These are phyloP conservation scores for Zhuqinia jingwanae DNA, from an alignment of 2,888 invertebrate species.

Conservation along the genomic window DNA sequence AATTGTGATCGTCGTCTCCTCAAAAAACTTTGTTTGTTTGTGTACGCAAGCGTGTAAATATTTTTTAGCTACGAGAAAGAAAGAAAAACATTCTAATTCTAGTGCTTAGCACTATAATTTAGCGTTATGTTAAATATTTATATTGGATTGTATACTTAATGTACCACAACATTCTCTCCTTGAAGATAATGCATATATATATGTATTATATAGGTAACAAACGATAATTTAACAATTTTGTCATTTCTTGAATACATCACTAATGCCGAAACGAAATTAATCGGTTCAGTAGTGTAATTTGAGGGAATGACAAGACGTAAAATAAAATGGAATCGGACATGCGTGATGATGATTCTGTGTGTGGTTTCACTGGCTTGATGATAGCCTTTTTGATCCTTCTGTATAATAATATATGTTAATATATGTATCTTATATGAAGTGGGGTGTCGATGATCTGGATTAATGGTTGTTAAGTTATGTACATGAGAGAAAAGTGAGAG, in stretches of 20 bases:
- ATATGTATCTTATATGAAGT: constrained; percentile 14
- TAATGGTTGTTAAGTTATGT: constrained; percentile 30
- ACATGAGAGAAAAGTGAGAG: neutral
- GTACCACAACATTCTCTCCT: neutral
- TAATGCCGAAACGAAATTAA: no score
- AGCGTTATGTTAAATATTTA: neutral
- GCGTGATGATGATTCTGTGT: constrained; percentile 20
- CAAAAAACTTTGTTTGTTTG: constrained; percentile 48
- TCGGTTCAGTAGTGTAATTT: no score
- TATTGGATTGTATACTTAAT: neutral
- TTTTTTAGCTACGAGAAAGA: no score
- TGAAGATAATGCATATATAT: no score
- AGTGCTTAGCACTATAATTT: neutral
- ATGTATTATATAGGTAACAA: no score
- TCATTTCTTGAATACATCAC: no score
- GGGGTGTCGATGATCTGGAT: constrained; percentile 56
- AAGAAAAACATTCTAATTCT: constrained; percentile 19
- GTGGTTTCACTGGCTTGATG: constrained; percentile 4
- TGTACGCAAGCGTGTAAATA: constrained; percentile 47
- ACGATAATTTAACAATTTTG: no score
- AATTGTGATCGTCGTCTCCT: constrained; percentile 55
- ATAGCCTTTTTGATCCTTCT: constrained; percentile 5
- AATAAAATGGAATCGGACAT: constrained; percentile 51
- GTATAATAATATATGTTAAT: no score
- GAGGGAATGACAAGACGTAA: neutral